Percentiles rank a stretch among this genome's conserved stretches.
These are phyloP conservation scores for Bufotes viridis DNA, from an alignment of 2,797 vertebrate genomes.

Conservation along the genomic window DNA sequence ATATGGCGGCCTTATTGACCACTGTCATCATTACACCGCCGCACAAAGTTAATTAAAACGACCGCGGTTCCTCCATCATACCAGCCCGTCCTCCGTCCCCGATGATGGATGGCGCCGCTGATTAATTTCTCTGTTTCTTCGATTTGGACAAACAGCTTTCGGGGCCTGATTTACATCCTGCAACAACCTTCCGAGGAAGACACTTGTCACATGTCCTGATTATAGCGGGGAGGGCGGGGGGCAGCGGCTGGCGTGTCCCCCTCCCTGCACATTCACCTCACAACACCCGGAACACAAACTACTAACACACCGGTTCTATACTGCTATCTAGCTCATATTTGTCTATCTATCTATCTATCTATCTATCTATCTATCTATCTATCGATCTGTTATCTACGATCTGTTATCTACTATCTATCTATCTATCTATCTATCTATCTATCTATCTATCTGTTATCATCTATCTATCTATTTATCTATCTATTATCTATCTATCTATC, in stretches of 20 bases:
- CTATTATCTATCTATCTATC: no score
- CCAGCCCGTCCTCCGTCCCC: slow-evolving; percentile 96
- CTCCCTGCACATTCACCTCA: not conserved
- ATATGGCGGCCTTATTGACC: slow-evolving; percentile 99
- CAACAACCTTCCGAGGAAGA: slow-evolving; percentile 77
- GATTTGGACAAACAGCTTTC: slow-evolving; percentile 92
- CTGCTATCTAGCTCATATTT: not conserved
- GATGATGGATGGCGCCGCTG: slow-evolving; percentile 95
- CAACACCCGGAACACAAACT: not conserved
- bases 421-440: not conserved
- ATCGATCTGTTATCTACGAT: not conserved
- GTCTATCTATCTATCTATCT: slow-evolving; percentile 21
- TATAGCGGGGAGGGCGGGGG: slow-evolving; percentile 2
- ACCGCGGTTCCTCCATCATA: slow-evolving; percentile 99
- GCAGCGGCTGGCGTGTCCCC: not conserved
- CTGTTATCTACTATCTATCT: no score
- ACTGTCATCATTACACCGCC: slow-evolving; percentile 99
- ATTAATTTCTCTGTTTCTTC: slow-evolving; percentile 99
- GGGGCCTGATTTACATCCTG: slow-evolving; percentile 88
- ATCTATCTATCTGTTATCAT: no score
- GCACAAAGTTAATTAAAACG: slow-evolving; percentile 99
- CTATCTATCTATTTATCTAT: no score
- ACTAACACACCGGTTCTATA: no score
- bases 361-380: slow-evolving; percentile 6
- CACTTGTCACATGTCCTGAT: slow-evolving; percentile 62